Base-by-base conservation (phyloP, 2,888 invertebrate species). In the Epinotia nisella region DNA sequence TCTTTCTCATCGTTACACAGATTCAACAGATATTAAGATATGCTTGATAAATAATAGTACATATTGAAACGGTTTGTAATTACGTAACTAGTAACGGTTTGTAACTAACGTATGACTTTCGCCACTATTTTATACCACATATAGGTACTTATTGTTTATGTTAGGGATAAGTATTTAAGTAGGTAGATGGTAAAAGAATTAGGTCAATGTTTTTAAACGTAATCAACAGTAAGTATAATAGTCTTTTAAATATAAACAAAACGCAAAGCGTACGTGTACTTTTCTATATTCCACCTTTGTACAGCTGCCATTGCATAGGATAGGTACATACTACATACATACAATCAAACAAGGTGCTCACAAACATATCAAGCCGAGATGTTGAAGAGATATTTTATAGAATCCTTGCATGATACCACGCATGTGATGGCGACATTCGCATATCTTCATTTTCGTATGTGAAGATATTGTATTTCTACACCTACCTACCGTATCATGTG, bases 1-100 rank as follows among this genome's bases (percentile, higher is more conserved):
- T 56, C 15, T 15, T 41, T 56, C 51, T 41, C 56, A 55, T 66
- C 55, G 41, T 65, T 66, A 39, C 21, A 62, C 3, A n/a, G 5
- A 29, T 29, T 64, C 10, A 29, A n/a, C 24, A 29, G 3, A n/a
- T 49, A 49, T n/a, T 55, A 19, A 53, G 15, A 39, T 39, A 7
- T 19, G 17, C 7, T 19, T 24, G 24, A 45, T 24, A 41, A 24
- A 24, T 56, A 24, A 13, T 24, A 15, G 13, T 13, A 15, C 13
- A 13, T 15, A n/a, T 56, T 24, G 29, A 15, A n/a, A 19, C 15
- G 13, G 56, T 24, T 15, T 15, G 45, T 56, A 56, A 56, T 4
- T 19, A 13, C 29, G 24, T 56, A 15, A 56, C 13, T 56, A 15
- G 4, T 13, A 35, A 13, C 15, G 13, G 56, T 24, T 15, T 15